Percentiles rank a stretch among this genome's conserved stretches.
Evolutionary conservation across 1,140 invertebrate species (phyloP).

Genomic region (Lasaia peninsularis): DNA sequence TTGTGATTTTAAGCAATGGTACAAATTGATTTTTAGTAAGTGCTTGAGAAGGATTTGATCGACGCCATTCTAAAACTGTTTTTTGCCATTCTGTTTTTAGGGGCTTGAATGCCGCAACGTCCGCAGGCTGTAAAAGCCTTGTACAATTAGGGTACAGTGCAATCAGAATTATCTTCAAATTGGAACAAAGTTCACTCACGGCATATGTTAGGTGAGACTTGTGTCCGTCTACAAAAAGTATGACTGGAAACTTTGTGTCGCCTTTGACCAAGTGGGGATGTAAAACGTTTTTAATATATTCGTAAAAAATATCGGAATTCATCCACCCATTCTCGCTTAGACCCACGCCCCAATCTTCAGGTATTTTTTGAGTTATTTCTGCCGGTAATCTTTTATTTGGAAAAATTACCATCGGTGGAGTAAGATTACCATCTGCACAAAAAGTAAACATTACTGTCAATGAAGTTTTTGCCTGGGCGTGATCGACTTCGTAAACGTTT

Average conservation of each 20-base stretch:
- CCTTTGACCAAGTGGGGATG: conserved; percentile 15
- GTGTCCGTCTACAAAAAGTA: conserved; percentile 60
- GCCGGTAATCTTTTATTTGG: conserved; percentile 36
- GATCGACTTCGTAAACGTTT: conserved; percentile 45
- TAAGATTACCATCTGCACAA: conserved; percentile 30
- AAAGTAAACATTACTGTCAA: conserved; percentile 48
- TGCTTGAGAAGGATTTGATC: conserved; percentile 13
- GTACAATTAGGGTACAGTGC: conserved; percentile 25
- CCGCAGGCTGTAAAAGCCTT: conserved; percentile 23
- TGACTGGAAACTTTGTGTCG: conserved; percentile 37
- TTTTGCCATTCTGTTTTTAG: conserved; percentile 35
- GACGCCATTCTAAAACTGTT: conserved; percentile 26
- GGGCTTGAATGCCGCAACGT: conserved; percentile 21
- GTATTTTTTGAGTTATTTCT: conserved; percentile 27
- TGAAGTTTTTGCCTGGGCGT: conserved; percentile 36
- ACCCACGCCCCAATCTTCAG: conserved; percentile 41
- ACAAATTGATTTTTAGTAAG: conserved; percentile 32
- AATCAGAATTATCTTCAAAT: conserved; percentile 40
- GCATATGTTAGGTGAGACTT: conserved; percentile 40
- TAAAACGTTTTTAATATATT: conserved; percentile 22
- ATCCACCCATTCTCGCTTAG: conserved; percentile 26
- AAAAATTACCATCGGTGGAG: conserved; percentile 40
- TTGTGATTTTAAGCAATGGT: conserved; percentile 27
- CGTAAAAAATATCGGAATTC: conserved; percentile 20
- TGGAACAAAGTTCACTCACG: conserved; percentile 38